Percentiles rank a stretch among this genome's conserved stretches.
Evolutionary conservation across 2,113 vertebrate genomes (phyloP).

Genomic region (Telmatochromis sp.): DNA sequence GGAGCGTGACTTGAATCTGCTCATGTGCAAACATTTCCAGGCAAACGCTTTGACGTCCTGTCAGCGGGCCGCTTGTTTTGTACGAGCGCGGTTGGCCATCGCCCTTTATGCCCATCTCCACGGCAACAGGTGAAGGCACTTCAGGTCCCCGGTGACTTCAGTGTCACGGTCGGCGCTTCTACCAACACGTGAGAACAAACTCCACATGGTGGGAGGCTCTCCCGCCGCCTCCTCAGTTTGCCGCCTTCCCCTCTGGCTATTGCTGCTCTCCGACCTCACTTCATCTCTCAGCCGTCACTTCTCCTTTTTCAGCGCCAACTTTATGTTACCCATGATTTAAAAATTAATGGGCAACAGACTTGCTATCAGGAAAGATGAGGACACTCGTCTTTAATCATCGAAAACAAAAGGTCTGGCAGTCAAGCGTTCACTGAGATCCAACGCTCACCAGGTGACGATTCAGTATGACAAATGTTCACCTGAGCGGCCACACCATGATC

Average conservation of each 20-base stretch:
- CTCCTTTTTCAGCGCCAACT: not conserved
- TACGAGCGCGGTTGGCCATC: not conserved
- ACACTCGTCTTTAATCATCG: not conserved
- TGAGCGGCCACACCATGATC: not conserved
- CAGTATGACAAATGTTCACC: not conserved
- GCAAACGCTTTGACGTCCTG: not conserved
- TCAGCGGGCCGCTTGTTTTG: not conserved
- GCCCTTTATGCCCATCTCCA: not conserved
- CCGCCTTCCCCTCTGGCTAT: not conserved
- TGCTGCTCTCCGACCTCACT: not conserved
- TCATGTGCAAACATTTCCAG: not conserved
- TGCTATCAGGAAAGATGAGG: not conserved
- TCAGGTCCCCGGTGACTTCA: not conserved
- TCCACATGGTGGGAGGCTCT: not conserved
- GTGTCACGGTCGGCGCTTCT: not conserved
- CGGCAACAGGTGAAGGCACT: not conserved
- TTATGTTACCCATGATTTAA: not conserved
- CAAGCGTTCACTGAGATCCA: not conserved
- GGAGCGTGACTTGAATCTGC: not conserved
- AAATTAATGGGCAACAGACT: not conserved
- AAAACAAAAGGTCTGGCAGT: not conserved
- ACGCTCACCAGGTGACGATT: not conserved
- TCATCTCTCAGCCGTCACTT: not conserved
- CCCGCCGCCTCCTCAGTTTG: not conserved
- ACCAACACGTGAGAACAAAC: not conserved